Evolutionary conservation across 2,797 vertebrate species (phyloP).

Genomic region (Margarornis squamiger): DNA sequence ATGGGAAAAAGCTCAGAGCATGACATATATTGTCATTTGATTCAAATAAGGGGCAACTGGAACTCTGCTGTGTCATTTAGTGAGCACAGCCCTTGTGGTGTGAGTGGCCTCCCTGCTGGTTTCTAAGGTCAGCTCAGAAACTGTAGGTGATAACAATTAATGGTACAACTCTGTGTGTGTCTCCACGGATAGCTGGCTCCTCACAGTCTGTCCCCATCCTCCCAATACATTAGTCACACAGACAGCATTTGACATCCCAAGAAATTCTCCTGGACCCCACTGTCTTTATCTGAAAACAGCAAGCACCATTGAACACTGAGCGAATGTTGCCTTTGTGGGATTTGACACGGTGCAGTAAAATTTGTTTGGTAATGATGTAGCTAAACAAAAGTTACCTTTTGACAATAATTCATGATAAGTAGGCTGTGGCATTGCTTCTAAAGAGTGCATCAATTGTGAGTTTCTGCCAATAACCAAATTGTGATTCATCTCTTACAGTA

Average conservation of each 20-base stretch:
- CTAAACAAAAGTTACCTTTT: background rate
- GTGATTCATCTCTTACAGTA: background rate
- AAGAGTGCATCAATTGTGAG: background rate
- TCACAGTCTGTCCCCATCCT: rapidly evolving
- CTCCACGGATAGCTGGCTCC: rapidly evolving
- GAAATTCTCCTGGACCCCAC: background rate
- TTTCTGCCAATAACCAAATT: background rate
- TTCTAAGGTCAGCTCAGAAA: background rate
- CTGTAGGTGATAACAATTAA: background rate
- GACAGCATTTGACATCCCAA: background rate
- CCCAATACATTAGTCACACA: background rate
- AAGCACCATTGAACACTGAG: background rate
- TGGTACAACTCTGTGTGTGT: rapidly evolving
- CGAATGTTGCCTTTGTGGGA: background rate
- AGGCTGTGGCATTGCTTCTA: background rate
- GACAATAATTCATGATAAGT: background rate
- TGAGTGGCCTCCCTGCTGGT: background rate
- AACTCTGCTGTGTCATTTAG: background rate
- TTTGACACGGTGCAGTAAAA: rapidly evolving
- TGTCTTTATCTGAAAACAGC: background rate
- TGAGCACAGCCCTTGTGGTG: background rate
- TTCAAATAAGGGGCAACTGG: background rate
- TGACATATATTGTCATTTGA: background rate
- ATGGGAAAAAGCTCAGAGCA: background rate
- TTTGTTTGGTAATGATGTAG: background rate